These are phyloP conservation scores for Lerista edwardsae DNA, from an alignment of 2,797 vertebrate genomes.

Conservation along the genomic window DNA sequence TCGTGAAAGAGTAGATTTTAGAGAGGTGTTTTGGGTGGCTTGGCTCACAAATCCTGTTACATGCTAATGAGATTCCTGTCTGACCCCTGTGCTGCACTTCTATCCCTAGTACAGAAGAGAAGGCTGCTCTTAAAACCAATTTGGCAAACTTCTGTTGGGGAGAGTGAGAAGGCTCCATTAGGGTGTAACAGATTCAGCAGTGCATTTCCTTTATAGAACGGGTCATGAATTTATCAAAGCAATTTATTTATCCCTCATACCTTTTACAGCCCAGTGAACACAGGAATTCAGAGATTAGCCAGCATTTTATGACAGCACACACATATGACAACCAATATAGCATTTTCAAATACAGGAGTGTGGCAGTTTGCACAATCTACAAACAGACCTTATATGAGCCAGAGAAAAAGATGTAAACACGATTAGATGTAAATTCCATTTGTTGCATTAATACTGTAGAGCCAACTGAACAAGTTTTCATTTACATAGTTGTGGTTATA, in stretches of 20 bases:
- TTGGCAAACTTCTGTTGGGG: conserved; percentile 30
- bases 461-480: background rate
- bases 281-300: conserved; percentile 27
- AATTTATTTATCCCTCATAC: conserved; percentile 21
- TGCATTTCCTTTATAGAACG: conserved; percentile 34
- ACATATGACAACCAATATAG: conserved; percentile 4
- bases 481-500: accelerated
- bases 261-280: conserved; percentile 36
- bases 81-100: conserved; percentile 47
- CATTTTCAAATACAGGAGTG: background rate
- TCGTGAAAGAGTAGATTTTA: conserved; percentile 40
- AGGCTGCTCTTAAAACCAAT: conserved; percentile 50
- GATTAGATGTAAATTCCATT: background rate
- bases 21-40: conserved; percentile 49
- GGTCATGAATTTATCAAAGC: conserved; percentile 30
- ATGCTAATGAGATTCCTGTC: conserved; percentile 65
- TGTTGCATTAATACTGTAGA: background rate
- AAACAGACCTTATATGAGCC: background rate
- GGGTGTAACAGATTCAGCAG: conserved; percentile 38
- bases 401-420: background rate
- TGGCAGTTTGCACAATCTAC: conserved; percentile 4
- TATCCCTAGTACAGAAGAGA: conserved; percentile 28
- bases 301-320: conserved; percentile 1
- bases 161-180: conserved; percentile 45
- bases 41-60: conserved; percentile 66